A percentile compares a stretch with the other conserved stretches of the same genome.
Conservation (phyloP, 2,797 vertebrate species). For the Manis pentadactyla region DNA sequence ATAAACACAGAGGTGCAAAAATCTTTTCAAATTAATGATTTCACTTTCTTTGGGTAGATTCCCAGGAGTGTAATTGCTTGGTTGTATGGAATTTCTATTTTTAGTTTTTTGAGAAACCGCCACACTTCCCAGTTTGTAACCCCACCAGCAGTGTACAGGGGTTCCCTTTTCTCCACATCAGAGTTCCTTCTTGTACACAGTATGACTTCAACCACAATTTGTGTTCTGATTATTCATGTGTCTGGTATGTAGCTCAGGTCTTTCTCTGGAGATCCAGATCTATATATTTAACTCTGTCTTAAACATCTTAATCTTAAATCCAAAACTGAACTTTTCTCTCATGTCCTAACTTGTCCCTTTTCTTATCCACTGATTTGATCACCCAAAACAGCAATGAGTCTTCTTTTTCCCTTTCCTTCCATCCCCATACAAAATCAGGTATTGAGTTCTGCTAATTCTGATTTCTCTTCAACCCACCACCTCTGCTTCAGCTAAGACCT, state of each 20-base stretch:
- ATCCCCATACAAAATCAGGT: not conserved
- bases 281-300: not conserved
- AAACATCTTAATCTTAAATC: not conserved
- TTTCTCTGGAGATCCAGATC: not conserved
- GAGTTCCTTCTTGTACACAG: not conserved
- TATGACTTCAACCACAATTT: not conserved
- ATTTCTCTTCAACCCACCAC: not conserved
- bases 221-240: not conserved
- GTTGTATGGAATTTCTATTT: too few species aligned
- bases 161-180: too few species aligned
- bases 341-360: not conserved
- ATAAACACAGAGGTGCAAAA: too few species aligned
- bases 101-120: too few species aligned
- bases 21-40: too few species aligned
- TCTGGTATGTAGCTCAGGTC: not conserved
- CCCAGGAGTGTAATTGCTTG: too few species aligned
- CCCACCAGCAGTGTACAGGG: too few species aligned
- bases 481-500: not conserved
- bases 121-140: too few species aligned
- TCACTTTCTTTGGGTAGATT: too few species aligned
- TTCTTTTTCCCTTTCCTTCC: not conserved
- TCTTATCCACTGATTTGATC: not conserved
- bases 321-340: not conserved
- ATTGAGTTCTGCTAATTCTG: not conserved
- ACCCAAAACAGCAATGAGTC: not conserved